Evolutionary conservation across 64 coral and sea anemone genomes (phyloP), one percentile per base, ranked within the genome.

Genomic region (Montipora efflorescens): DNA sequence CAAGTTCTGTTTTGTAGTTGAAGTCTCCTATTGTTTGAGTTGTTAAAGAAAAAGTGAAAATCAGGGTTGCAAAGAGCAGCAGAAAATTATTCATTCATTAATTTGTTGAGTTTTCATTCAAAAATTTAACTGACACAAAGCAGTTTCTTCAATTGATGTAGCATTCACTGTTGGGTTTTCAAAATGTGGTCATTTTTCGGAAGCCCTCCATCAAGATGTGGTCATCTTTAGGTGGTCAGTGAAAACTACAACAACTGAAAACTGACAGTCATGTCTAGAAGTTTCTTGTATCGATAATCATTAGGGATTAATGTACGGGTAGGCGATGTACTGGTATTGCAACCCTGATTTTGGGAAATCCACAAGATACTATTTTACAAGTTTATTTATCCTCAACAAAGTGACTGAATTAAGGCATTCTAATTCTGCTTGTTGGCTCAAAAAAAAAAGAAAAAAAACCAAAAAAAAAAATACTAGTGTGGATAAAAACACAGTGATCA

Each of bases 191-290:
- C 52, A 55, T 55, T 55, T 55, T 55, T 55, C 3, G 52, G 52
- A 55, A 55, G 3, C 52, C 52, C 52, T 0, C 52, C 52, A 55
- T 55, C 52, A 55, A 55, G 52, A 55, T 55, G 52, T 55, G 52
- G 52, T 55, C 52, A 55, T 55, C 52, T 55, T 55, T 55, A 55
- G 52, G 52, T 55, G 67, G 67, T 69, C 13, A 69, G 67, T 69
- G 67, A 69, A 69, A 69, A 69, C 67, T 69, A 69, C 67, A 69
- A 69, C 67, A 69, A 69, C 52, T 55, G 52, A 55, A 55, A 55
- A 55, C 9, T 55, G 52, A 55, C 52, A 55, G 52, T 55, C 52
- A 55, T 55, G 52, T 55, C 52, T 55, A 36, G 52, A 55, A 55
- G 52, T 55, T 55, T 55, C 52, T 55, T 55, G 52, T 55, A 55